Conservation (phyloP, 2,888 invertebrate genomes). For the Allophyes oxyacanthae region DNA sequence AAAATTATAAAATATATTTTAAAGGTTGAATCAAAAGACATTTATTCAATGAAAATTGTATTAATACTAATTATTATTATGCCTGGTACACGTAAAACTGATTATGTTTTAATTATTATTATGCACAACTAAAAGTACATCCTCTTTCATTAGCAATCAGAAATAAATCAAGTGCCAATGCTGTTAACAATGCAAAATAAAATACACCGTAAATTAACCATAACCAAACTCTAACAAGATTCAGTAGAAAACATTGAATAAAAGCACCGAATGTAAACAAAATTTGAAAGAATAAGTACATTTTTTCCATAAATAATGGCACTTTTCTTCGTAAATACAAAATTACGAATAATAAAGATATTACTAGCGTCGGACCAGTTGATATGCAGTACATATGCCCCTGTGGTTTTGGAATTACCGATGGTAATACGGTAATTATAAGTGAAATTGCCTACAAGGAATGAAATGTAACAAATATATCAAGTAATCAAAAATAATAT, state of each 20-base stretch:
- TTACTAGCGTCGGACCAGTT: constrained; percentile 81
- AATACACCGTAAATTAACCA: constrained; percentile 83
- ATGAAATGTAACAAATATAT: constrained; percentile 55
- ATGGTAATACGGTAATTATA: constrained; percentile 73
- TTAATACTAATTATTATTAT: constrained; percentile 47
- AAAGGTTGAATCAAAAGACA: constrained; percentile 47
- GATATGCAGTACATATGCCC: constrained; percentile 87
- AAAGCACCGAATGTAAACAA: constrained; percentile 85
- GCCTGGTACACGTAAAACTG: constrained; percentile 46
- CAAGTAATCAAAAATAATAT: constrained; percentile 32
- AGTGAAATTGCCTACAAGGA: constrained; percentile 79
- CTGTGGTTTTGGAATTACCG: constrained; percentile 72
- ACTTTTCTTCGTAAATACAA: constrained; percentile 81
- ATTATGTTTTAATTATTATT: constrained; percentile 44
- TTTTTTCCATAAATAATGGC: constrained; percentile 85
- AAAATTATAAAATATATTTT: neutral
- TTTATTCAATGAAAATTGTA: constrained; percentile 40
- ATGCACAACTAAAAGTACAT: constrained; percentile 86
- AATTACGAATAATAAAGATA: constrained; percentile 80
- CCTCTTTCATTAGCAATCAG: constrained; percentile 85
- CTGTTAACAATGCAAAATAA: constrained; percentile 80
- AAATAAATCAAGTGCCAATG: constrained; percentile 79
- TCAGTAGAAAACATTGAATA: constrained; percentile 83
- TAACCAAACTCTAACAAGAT: constrained; percentile 78
- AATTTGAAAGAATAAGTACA: constrained; percentile 86